phyloP scores from a whole-genome alignment of 2,797 vertebrate genomes.

The Sardinella longiceps region DNA sequence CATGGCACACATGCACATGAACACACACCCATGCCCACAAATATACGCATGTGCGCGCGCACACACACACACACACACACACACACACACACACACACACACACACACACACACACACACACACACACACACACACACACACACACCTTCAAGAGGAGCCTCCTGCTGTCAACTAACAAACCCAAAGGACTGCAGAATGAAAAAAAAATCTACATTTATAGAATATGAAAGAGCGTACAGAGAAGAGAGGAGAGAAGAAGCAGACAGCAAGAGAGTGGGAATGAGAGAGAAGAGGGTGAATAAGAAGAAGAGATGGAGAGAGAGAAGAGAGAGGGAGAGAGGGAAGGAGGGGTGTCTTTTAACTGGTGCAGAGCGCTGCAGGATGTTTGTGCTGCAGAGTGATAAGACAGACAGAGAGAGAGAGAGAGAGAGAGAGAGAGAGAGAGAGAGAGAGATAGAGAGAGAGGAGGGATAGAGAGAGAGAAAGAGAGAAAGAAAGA shows the following conservation, averaged over 20 bases:
- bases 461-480: not conserved
- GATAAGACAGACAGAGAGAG: not conserved
- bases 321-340: not conserved
- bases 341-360: not conserved
- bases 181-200: not conserved
- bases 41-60: not conserved
- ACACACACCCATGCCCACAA: not conserved
- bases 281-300: not conserved
- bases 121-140: constrained; percentile 31
- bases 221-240: not conserved
- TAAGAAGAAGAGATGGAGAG: not conserved
- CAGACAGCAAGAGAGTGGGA: not conserved
- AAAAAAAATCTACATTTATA: constrained; percentile 12
- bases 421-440: not conserved
- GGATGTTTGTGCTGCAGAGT: constrained; percentile 22
- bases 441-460: not conserved
- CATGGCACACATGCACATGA: not conserved
- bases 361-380: constrained; percentile 18
- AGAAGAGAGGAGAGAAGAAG: not conserved
- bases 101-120: constrained; percentile 32
- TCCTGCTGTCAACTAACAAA: not conserved
- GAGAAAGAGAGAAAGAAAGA: not conserved
- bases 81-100: constrained; percentile 23
- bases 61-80: not conserved
- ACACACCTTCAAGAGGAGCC: not conserved